phyloP scores from a whole-genome alignment of 2,888 invertebrate species.

The Dynastes hyllus region DNA sequence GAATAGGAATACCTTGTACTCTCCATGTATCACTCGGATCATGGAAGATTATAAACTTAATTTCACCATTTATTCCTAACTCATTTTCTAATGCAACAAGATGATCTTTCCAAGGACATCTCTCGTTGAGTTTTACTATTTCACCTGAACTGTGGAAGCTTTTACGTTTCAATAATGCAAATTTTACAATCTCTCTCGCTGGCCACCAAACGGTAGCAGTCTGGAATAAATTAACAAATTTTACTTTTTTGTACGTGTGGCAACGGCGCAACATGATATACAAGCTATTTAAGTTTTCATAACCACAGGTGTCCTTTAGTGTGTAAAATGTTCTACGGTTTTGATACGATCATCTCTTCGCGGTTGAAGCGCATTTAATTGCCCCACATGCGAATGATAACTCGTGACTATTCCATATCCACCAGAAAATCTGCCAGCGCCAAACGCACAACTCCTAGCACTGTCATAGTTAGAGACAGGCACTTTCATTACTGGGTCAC shows the following conservation, averaged over 20 bases:
- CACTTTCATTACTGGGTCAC: too few relatives aligned
- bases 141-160: slow-evolving; percentile 84
- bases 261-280: too few relatives aligned
- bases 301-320: too few relatives aligned
- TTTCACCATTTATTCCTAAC: slow-evolving; percentile 75
- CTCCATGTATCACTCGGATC: slow-evolving; percentile 83
- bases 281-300: too few relatives aligned
- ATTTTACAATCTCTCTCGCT: slow-evolving; percentile 84
- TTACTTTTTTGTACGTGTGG: neutral
- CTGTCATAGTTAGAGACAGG: too few relatives aligned
- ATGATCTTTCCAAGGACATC: slow-evolving; percentile 95
- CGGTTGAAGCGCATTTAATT: too few relatives aligned
- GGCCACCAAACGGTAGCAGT: slow-evolving; percentile 87
- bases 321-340: too few relatives aligned
- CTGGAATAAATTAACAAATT: slow-evolving; percentile 66
- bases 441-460: too few relatives aligned
- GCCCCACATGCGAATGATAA: too few relatives aligned
- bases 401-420: too few relatives aligned
- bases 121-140: slow-evolving; percentile 82
- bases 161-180: slow-evolving; percentile 81
- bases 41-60: slow-evolving; percentile 84
- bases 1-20: slow-evolving; percentile 88
- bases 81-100: slow-evolving; percentile 87
- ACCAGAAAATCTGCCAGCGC: too few relatives aligned
- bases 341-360: too few relatives aligned